Evolutionary conservation across 2,888 invertebrate species (phyloP).

Genomic region (Lamellibrachia satsuma): DNA sequence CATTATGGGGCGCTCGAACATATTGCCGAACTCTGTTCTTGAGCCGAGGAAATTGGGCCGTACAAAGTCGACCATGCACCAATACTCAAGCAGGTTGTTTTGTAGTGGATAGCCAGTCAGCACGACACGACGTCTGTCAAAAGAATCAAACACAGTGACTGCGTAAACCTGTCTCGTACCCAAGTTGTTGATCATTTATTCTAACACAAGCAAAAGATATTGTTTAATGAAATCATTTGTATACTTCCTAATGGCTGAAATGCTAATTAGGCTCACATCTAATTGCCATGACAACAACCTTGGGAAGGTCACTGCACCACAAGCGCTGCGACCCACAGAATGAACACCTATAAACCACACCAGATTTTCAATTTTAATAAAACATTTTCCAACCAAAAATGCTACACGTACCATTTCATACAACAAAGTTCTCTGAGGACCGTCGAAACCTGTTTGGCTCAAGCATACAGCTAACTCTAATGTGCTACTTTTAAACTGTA

Average conservation of each 20-base stretch:
- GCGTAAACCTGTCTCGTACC: background rate
- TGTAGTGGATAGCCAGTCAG: conserved; percentile 98
- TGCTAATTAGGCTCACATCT: background rate
- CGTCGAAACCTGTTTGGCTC: too few relatives aligned
- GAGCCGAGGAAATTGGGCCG: conserved; percentile 96
- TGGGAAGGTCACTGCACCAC: background rate
- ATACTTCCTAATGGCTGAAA: background rate
- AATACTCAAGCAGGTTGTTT: conserved; percentile 88
- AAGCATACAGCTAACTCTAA: too few relatives aligned
- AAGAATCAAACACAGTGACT: conserved; percentile 7
- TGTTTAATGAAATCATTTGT: background rate
- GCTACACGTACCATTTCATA: too few relatives aligned
- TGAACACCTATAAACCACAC: background rate
- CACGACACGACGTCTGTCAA: conserved; percentile 83
- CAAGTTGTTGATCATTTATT: background rate
- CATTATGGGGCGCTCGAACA: conserved; percentile 98
- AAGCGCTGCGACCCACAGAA: background rate
- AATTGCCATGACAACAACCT: background rate
- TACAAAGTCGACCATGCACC: conserved; percentile 99
- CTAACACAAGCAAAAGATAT: background rate
- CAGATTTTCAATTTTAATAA: background rate
- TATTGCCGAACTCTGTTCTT: conserved; percentile 95
- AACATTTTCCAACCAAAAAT: background rate
- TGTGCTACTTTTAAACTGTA: too few relatives aligned
- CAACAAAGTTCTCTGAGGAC: too few relatives aligned